Base-by-base conservation (phyloP, 2,888 invertebrate species). In the Himalopsyche japonica region DNA sequence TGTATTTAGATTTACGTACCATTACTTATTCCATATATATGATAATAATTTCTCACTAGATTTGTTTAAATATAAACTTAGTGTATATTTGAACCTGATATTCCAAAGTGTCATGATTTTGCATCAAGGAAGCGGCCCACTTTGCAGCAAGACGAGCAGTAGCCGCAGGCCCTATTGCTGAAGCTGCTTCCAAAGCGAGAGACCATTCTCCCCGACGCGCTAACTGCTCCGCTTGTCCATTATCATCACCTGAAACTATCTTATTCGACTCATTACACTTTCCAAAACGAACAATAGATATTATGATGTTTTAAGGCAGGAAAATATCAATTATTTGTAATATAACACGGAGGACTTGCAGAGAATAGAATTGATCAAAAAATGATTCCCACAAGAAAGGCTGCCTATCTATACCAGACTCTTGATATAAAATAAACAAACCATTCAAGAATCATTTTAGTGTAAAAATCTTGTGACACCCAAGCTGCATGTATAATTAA, bases 121-220 rank as follows among this genome's bases (percentile, higher is more conserved):
- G 91, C 83, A 92, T 91, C 34, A 92, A 87, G 82, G 91, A 90
- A 43, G 91, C 90, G 15, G 90, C 90, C 87, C 91, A 91, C 83
- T 91, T 86, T 27, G 83, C 76, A 8, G 86, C 86, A 15, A 86
- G 78, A 27, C 82, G 82, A 1, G 92, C 89, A 43, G 92, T 91
- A 87, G 91, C 92, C 88, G 91, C 91, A 48, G 92, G 89, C n/a
- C 91, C 92, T 2, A 88, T 86, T 0, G 87, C 37, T 0, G 89
- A 91, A 10, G 92, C 92, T 87, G 90, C 92, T 77, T 91, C 91
- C 27, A 92, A 89, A 86, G 92, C 92, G 24, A 92, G 90, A 88
- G 88, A 88, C 92, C 92, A 92, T 88, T 92, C 92, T 0, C 92
- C 92, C 1, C 90, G 91, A 85, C 91, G 90, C 5, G 91, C 91